Evolutionary conservation across 2,113 vertebrate species (phyloP), one percentile per base, ranked within the genome.

Genomic region (Colinus virginianus): DNA sequence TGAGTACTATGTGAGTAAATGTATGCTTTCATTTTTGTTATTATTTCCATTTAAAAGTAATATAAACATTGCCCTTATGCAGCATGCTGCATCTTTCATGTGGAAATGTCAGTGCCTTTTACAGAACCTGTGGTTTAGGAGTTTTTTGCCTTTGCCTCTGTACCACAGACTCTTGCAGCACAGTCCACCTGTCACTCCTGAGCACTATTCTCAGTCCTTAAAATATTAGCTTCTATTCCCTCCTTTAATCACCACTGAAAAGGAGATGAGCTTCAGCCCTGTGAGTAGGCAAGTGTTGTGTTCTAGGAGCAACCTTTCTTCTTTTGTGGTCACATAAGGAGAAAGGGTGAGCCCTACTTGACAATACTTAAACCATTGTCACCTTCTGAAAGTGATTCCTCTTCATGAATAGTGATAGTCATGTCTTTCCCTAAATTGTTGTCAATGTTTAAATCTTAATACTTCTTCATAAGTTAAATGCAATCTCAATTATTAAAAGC

Each of bases 331-430:
- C 80, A 53, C 1, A 2, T 43, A 34, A 76, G 63, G 63, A 68
- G 43, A 77, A 79, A 59, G 36, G 5, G 5, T 25, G 46, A 88
- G 32, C 38, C 40, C 17, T 88, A 23, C 61, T 90, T 93, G 71
- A 85, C 59, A 67, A 42, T 67, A 34, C 42, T 63, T 94, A 46
- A 77, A 38, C 38, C 56, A 21, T 59, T 77, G 51, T 93, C 79
- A 78, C 71, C 71, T 90, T 16, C 13, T 74, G 94, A 77, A 95
- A 95, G 71, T 56, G 76, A 96, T 61, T 93, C 88, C 64, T 91
- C 38, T 79, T 93, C 64, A 34, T 63, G 67, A 88, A 49, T 63
- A 80, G 64, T 81, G 79, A 76, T 64, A 85, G 28, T 51, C 61
- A 34, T 0, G 1, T 78, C 46, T 70, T 67, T 74, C 78, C 83